Evolutionary conservation across 2,888 invertebrate genomes (phyloP), one percentile per base, ranked within the genome.

Genomic region (Lasioglossum vierecki): DNA sequence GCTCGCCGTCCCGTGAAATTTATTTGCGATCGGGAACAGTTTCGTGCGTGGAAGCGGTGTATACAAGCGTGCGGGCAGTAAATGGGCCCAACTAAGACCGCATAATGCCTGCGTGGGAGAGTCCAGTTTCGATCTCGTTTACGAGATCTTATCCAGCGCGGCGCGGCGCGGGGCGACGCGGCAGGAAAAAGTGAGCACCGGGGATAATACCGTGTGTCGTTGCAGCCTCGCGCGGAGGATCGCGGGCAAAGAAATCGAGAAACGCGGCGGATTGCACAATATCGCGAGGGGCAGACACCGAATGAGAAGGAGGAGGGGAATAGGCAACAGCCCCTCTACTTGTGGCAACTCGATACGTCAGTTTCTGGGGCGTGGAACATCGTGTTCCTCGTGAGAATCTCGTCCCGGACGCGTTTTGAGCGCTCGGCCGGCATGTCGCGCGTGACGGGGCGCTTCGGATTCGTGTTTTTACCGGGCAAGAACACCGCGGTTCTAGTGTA

Each of bases 121-220:
- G 86, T 86, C 87, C 84, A 88, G 90, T 88, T 91, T 91, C 87
- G 86, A 89, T 90, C 91, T 91, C 89, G 90, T 90, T 88, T 79
- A 85, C 87, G 77, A 88, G 91, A 90, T 91, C 88, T 91, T 91
- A 89, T 89, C 89, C 75, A 70, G 35, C 60, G 83, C 80, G 77
- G 35, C 60, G n/a, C 26, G 60, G 11, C 1, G n/a, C 60, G 26
- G 60, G 79, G 75, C 18, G 22, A 9, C 79, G 66, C 78, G 76
- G 46, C 26, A 76, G 77, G 44, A 71, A 76, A 81, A 88, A 18
- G 86, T 86, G 72, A 77, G 73, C 72, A 9, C 41, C 75, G 39
- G 87, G 87, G 88, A 89, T 86, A 81, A 84, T 76, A 76, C 79
- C 66, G 57, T n/a, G 60, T 75, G 82, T 83, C 83, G 79, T 85